Conservation (phyloP, 35 echinoderm and acorn worm genomes). For the Lytechinus pictus region DNA sequence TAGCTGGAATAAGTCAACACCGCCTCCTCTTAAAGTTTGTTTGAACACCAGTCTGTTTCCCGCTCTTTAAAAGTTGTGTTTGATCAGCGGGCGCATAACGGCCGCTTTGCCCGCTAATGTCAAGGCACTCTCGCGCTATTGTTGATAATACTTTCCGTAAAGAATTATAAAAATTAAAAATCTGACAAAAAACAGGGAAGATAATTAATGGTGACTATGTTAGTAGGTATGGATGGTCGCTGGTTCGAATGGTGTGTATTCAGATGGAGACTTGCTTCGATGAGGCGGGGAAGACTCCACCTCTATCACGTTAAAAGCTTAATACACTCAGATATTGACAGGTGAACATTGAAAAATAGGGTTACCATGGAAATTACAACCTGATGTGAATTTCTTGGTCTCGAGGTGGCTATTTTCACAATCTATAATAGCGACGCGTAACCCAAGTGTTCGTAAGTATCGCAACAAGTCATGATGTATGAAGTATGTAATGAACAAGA, state of each 20-base stretch:
- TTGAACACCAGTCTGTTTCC: conserved; percentile 36
- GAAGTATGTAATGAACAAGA: no score
- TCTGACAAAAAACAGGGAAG: neutral
- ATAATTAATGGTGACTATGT: neutral
- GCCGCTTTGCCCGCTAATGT: neutral
- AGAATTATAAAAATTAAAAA: neutral
- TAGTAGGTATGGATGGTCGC: neutral
- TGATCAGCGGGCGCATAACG: neutral
- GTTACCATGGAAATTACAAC: neutral
- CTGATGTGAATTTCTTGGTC: neutral
- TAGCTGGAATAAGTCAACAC: neutral
- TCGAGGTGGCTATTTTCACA: no score
- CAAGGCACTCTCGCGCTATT: neutral
- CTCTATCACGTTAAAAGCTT: neutral
- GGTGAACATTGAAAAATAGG: neutral
- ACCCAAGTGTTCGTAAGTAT: no score
- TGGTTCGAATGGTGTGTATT: neutral
- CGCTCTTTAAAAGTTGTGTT: conserved; percentile 3
- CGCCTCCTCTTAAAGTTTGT: neutral
- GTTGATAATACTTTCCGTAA: neutral
- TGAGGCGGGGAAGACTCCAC: neutral
- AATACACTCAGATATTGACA: neutral
- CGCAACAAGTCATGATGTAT: no score
- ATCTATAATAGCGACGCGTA: neutral
- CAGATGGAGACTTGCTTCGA: neutral